phyloP scores from a whole-genome alignment of 2,888 invertebrate genomes.

The Celastrina argiolus region DNA sequence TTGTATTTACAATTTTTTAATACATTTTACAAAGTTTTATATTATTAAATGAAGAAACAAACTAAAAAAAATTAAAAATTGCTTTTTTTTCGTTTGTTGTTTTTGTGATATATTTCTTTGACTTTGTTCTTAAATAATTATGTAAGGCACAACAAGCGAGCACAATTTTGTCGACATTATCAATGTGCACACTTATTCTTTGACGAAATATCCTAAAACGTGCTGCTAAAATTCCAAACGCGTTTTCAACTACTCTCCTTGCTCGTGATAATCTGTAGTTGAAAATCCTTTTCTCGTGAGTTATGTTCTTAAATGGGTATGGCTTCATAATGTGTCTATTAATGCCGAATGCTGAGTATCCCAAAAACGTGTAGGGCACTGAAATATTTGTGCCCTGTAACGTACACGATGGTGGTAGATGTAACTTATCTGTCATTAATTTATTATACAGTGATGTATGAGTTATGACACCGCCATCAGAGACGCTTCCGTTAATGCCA shows the following conservation, averaged over 20 bases:
- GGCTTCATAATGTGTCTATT: slow-evolving; percentile 31
- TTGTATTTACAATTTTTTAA: too few species aligned
- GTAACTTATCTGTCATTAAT: slow-evolving; percentile 7
- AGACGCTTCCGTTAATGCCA: too few species aligned
- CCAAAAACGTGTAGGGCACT: slow-evolving; percentile 30
- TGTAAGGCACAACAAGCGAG: slow-evolving; percentile 31
- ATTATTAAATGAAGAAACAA: too few species aligned
- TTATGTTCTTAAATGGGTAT: slow-evolving; percentile 29
- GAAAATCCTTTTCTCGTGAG: slow-evolving; percentile 22
- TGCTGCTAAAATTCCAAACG: slow-evolving; percentile 24
- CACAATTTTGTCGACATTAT: slow-evolving; percentile 28
- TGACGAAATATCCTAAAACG: slow-evolving; percentile 25
- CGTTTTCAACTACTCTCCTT: slow-evolving; percentile 24
- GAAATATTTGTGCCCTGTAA: slow-evolving; percentile 30
- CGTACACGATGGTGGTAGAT: slow-evolving; percentile 13
- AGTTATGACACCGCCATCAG: slow-evolving; percentile 28
- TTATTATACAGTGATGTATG: slow-evolving; percentile 22
- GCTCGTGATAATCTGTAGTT: slow-evolving; percentile 21
- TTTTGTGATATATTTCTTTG: slow-evolving; percentile 27
- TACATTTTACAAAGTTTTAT: too few species aligned
- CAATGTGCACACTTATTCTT: slow-evolving; percentile 29
- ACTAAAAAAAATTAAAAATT: too few species aligned
- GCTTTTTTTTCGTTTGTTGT: too few species aligned
- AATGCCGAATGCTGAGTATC: slow-evolving; percentile 28
- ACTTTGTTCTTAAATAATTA: slow-evolving; percentile 42